These are phyloP conservation scores for Actinia tenebrosa DNA, from an alignment of 64 coral and sea anemone genomes.

Conservation along the genomic window DNA sequence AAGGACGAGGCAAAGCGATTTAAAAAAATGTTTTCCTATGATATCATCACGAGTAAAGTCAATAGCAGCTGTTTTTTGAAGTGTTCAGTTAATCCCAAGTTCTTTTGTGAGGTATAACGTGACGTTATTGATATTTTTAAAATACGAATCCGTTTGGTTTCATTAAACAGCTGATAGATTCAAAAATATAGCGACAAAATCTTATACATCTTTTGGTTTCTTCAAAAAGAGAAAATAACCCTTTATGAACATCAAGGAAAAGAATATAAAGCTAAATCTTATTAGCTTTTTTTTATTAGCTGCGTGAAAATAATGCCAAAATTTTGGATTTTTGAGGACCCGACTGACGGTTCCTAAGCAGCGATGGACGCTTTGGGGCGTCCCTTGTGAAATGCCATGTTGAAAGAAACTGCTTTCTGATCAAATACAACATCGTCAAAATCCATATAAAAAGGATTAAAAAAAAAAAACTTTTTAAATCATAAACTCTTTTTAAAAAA, in stretches of 20 bases:
- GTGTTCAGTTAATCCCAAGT: no score
- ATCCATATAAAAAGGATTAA: background rate
- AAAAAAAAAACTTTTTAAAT: background rate
- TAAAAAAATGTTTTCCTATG: no score
- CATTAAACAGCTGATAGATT: no score
- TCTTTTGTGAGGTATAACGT: no score
- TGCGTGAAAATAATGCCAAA: background rate
- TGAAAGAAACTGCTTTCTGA: background rate
- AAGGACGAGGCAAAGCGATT: no score
- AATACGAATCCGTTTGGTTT: no score
- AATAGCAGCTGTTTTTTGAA: no score
- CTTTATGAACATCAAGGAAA: background rate
- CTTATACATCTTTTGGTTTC: no score
- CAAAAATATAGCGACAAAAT: no score
- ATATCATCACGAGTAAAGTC: no score
- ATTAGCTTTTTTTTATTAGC: background rate
- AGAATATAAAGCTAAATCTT: background rate
- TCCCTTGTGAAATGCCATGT: background rate
- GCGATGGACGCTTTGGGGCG: conserved; percentile 31
- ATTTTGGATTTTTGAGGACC: conserved; percentile 4
- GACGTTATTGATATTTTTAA: no score
- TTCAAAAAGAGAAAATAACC: no score
- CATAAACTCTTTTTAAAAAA: background rate
- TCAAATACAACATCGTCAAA: background rate
- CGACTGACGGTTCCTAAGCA: conserved; percentile 2